Evolutionary conservation across 2,888 invertebrate species (phyloP), one percentile per base, ranked within the genome.

Genomic region (Argynnis bischoffii): DNA sequence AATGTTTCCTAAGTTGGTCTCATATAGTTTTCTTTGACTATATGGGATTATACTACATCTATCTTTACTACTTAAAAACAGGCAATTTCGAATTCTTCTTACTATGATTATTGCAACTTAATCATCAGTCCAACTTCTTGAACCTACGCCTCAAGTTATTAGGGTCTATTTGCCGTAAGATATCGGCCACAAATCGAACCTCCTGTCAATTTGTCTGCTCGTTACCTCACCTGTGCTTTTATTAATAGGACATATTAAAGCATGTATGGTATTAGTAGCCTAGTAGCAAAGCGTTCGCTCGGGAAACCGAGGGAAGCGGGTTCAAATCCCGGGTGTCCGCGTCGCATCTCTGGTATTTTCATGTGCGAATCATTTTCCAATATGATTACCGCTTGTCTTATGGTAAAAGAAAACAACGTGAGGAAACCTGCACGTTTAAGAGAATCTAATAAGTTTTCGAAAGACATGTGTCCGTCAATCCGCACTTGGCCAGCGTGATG

Each of bases 131-230:
- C 6, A 81, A 85, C 83, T 83, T 83, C 84, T 82, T 86, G 87
- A 87, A 87, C 84, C 82, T 80, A 78, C 74, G 73, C 69, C 60
- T 74, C 82, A 86, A 88, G 76, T 86, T 88, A 88, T 88, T 83
- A 82, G 84, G 88, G 88, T 87, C 79, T 78, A 79, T 76, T 80
- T 79, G 75, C 84, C 79, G 79, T 83, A 83, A 86, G 84, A 85
- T 81, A 84, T 81, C 78, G 75, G 75, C 81, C 81, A 88, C 88
- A 83, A 87, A 87, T 83, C 84, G 80, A 78, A 79, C 76, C 87
- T 85, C 82, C 77, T 83, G 86, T 87, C 88, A 87, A 87, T 87
- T 87, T 85, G 83, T 77, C 78, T 80, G 73, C 75, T 69, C 72
- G 72, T 74, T 75, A 77, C 81, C 80, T 80, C 79, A 80, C 81